phyloP scores from a whole-genome alignment of 2,113 vertebrate species.

The Drymodes brunneopygia region DNA sequence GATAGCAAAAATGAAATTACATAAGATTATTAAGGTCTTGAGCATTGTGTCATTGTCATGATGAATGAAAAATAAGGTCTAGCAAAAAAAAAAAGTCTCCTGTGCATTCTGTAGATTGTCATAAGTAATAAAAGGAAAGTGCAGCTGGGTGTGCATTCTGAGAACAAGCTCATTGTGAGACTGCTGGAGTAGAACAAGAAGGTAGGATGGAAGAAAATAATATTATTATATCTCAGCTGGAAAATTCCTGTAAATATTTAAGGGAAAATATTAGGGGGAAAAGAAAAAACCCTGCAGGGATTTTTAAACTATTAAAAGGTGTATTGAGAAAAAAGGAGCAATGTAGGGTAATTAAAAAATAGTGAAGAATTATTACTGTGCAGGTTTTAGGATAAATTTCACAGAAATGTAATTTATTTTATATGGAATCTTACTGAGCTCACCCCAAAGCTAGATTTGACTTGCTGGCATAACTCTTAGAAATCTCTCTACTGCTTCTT shows the following conservation, averaged over 20 bases:
- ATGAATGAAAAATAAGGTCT: neutral
- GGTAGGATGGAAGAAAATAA: constrained; percentile 1
- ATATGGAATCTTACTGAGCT: neutral
- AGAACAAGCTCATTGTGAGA: neutral
- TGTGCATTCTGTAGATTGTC: neutral
- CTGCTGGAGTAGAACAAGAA: constrained; percentile 23
- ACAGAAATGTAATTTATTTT: neutral
- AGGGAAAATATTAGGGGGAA: neutral
- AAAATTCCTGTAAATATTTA: constrained; percentile 25
- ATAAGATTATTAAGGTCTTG: neutral
- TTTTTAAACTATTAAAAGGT: neutral
- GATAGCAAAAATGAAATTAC: constrained; percentile 10
- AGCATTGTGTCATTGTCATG: neutral
- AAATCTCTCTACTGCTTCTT: neutral
- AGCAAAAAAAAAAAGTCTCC: neutral
- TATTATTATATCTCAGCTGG: neutral
- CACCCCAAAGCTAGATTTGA: neutral
- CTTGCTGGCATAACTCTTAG: neutral
- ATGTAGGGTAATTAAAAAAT: neutral
- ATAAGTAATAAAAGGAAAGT: constrained; percentile 36
- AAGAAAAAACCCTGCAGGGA: neutral
- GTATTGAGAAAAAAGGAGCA: neutral
- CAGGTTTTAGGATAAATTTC: neutral
- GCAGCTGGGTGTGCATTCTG: neutral
- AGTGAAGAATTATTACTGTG: neutral